phyloP scores from a whole-genome alignment of 2,113 vertebrate genomes.

The Perca fluviatilis region DNA sequence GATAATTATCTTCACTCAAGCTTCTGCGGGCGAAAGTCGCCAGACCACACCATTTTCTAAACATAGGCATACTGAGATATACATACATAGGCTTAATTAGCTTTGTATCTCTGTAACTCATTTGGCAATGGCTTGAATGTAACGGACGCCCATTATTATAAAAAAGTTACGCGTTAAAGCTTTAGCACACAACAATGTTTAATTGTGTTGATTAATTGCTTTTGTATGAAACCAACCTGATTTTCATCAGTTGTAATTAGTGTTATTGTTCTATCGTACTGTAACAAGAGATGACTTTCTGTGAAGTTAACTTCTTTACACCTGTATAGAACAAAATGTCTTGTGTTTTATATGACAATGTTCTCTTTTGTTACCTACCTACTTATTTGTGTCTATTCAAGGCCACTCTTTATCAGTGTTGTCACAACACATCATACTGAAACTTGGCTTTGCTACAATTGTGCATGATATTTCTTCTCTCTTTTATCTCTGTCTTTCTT shows the following conservation, averaged over 20 bases:
- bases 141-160: too few relatives aligned
- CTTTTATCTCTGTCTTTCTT: background rate
- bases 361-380: conserved; percentile 23
- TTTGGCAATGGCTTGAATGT: too few relatives aligned
- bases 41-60: too few relatives aligned
- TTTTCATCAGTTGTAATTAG: too few relatives aligned
- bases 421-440: conserved; percentile 54
- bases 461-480: conserved; percentile 22
- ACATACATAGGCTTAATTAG: too few relatives aligned
- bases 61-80: too few relatives aligned
- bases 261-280: background rate
- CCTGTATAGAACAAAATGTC: background rate
- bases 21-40: too few relatives aligned
- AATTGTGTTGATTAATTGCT: too few relatives aligned
- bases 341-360: background rate
- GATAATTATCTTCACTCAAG: too few relatives aligned
- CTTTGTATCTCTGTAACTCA: too few relatives aligned
- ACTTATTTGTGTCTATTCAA: conserved; percentile 45
- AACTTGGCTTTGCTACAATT: conserved; percentile 8
- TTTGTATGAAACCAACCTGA: too few relatives aligned
- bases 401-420: conserved; percentile 33
- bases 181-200: background rate
- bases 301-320: conserved; percentile 3
- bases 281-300: background rate
- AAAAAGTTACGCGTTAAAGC: too few relatives aligned